Base-by-base conservation (phyloP, 2,888 invertebrate genomes). In the Eupeodes latifasciatus region DNA sequence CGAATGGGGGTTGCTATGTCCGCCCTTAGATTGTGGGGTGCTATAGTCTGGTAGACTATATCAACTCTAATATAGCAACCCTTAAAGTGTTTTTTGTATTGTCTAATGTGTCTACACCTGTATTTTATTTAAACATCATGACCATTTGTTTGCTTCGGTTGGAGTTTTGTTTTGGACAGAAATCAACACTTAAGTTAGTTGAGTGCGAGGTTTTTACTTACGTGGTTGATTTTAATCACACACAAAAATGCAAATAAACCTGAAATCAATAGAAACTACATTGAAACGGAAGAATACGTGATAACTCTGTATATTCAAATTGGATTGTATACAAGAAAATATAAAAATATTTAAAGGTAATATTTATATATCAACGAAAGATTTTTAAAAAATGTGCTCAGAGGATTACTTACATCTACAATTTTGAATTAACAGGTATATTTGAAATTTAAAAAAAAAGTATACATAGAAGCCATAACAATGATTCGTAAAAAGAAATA, bases 81-180 rank as follows among this genome's bases (percentile, higher is more conserved):
- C 84, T 69, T 57, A 74, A 34, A 55, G 34, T 44, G 57, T 5
- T 1, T 1, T 34, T 66, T 51, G 2, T 51, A 61, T n/a, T 27
- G 27, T 27, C 27, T 3, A 27, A 27, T 27, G 19, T 36, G 11
- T 47, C 19, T 14, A 67, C 67, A 69, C 75, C 67, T 67, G 57
- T 81, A 44, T 69, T 55, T 61, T 27, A 27, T 2, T 27, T 27
- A 3, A 27, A 27, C 55, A 40, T 55, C 75, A 16, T 36, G 47
- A 36, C 40, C 19, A 51, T 44, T 53, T 19, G 53, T n/a, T 64
- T 14, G n/a, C 71, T 51, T 47, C 19, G 19, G 34, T 36, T 67
- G 36, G 16, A 53, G 59, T 81, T 71, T 86, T 82, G 82, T 86
- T 78, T 78, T 78, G 85, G 78, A 69, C 83, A 79, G 61, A 74